Evolutionary conservation across 2,888 invertebrate genomes (phyloP), one percentile per base, ranked within the genome.

Genomic region (Apamea monoglypha): DNA sequence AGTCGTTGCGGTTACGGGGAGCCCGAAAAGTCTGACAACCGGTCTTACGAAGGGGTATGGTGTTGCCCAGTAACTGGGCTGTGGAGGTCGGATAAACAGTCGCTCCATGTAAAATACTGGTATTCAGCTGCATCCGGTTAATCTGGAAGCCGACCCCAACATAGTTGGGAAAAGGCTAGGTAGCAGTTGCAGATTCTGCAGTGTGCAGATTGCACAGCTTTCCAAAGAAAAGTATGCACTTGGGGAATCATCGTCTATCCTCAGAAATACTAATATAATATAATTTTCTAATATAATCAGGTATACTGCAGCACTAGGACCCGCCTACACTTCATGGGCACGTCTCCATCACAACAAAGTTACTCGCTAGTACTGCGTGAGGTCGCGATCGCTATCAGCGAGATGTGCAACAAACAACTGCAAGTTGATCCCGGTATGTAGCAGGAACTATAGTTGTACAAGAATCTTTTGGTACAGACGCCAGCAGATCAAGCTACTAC

Each of bases 391-490:
- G 91, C 87, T 36, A 92, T 96, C 64, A 89, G 85, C n/a, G 89
- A 91, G 0, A 90, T 95, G 91, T 92, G 93, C 79, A 92, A 92
- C 82, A 94, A 93, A 63, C 94, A 91, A 2, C 85, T 96, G 44
- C 96, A 96, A 86, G 87, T 92, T 2, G 91, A 91, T 74, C 96
- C 96, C 68, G 95, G 96, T 96, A 86, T 84, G 91, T 64, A 8
- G 6, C 25, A 69, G 47, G 59, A 59, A 59, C n/a, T 50, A 50
- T 50, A 16, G 50, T 50, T 50, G 18, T 50, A 50, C 50, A 18
- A 50, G 50, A 18, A 50, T 50, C 50, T 18, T 50, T 50, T 50
- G 50, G 16, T 18, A 6, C 50, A 40, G 40, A 40, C 40, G 40
- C 0, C 40, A 40, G 40, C 7, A 40, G 7, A 40, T 40, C 40